Evolutionary conservation across 1,140 invertebrate genomes (phyloP).

Genomic region (Orchestia grillus): DNA sequence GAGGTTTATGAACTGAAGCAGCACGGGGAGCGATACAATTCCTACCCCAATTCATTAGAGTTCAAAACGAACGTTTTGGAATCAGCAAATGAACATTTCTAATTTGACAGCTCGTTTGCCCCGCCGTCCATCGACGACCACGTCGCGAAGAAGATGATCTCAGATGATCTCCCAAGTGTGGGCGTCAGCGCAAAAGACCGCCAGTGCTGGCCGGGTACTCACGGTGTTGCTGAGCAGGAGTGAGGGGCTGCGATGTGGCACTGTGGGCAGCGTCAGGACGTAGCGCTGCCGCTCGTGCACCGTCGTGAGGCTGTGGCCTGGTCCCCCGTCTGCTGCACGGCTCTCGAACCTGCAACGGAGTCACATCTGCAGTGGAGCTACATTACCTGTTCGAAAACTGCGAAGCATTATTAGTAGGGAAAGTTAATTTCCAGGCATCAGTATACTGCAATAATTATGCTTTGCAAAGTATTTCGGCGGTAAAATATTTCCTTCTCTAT

Average conservation of each 20-base stretch:
- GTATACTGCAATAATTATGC: too few species aligned
- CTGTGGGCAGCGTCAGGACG: background rate
- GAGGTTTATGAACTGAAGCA: background rate
- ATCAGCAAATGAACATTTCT: too few species aligned
- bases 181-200: background rate
- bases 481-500: too few species aligned
- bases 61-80: background rate
- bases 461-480: too few species aligned
- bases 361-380: too few species aligned
- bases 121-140: background rate
- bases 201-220: background rate
- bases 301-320: background rate
- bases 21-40: background rate
- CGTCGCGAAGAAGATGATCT: background rate
- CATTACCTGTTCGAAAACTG: too few species aligned
- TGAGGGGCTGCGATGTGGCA: background rate
- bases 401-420: too few species aligned
- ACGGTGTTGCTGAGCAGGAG: background rate
- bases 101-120: background rate
- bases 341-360: background rate
- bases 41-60: background rate
- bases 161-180: background rate
- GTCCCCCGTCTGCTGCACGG: too few species aligned
- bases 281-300: background rate
- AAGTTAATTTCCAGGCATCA: too few species aligned